Evolutionary conservation across 2,113 vertebrate genomes (phyloP).

Genomic region (Prionailurus viverrinus): DNA sequence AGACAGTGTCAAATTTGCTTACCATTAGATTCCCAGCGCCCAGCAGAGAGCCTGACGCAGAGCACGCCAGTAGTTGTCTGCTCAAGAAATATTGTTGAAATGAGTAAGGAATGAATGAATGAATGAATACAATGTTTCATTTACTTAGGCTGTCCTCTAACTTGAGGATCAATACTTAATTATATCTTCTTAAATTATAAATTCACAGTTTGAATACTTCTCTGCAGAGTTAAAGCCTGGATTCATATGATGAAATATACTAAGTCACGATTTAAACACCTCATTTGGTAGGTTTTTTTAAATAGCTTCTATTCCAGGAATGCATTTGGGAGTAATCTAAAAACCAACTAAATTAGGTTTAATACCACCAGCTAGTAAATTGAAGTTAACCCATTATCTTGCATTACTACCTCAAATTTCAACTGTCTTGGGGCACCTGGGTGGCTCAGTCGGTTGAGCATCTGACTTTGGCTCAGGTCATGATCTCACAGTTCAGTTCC

Average conservation of each 20-base stretch:
- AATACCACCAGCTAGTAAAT: neutral
- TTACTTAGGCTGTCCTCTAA: neutral
- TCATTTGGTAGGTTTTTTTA: neutral
- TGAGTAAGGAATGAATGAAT: neutral
- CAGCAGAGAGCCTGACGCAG: neutral
- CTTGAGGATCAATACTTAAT: slow-evolving; percentile 41
- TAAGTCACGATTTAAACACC: neutral
- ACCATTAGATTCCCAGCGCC: neutral
- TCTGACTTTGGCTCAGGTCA: too few relatives aligned
- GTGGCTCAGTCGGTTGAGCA: too few relatives aligned
- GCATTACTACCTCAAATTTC: neutral
- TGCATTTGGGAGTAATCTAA: neutral
- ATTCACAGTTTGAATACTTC: neutral
- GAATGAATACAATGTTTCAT: neutral
- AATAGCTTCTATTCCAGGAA: neutral
- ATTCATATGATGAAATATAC: neutral
- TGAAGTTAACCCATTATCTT: neutral
- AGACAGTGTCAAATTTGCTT: neutral
- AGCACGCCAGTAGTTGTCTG: neutral
- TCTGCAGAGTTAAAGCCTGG: neutral
- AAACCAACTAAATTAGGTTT: neutral
- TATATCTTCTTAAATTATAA: slow-evolving; percentile 31
- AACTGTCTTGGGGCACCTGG: neutral
- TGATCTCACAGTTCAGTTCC: too few relatives aligned
- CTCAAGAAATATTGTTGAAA: neutral